Evolutionary conservation across 2,888 invertebrate genomes (phyloP).

Genomic region (Ormyrus thymus): DNA sequence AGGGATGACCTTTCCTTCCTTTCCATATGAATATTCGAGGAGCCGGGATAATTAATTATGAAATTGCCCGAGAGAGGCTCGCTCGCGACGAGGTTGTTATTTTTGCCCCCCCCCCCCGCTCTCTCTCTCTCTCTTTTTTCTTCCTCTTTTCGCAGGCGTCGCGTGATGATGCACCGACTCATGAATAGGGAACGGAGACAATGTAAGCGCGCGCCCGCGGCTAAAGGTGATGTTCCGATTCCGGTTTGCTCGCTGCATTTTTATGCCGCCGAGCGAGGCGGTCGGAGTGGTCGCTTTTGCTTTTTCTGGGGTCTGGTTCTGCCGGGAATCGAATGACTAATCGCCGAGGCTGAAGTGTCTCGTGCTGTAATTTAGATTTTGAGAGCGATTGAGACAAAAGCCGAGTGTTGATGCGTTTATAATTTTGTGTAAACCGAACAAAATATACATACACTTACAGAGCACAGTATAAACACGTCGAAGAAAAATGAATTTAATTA

Average conservation of each 20-base stretch:
- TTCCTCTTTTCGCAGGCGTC: constrained; percentile 6
- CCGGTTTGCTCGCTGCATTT: not conserved
- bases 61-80: constrained; percentile 13
- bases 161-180: constrained; percentile 13
- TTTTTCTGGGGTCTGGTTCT: not conserved
- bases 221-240: constrained; percentile 33
- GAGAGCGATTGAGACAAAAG: no score
- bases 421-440: no score
- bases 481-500: no score
- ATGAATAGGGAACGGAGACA: constrained; percentile 33
- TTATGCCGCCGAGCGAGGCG: not conserved
- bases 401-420: no score
- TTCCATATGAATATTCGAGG: constrained; percentile 38
- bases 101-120: not conserved
- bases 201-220: constrained; percentile 1
- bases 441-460: no score
- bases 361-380: no score
- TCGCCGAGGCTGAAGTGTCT: no score
- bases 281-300: not conserved
- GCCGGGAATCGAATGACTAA: no score
- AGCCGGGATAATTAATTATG: constrained; percentile 26
- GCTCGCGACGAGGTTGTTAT: not conserved
- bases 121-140: constrained; percentile 1
- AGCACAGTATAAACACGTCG: no score
- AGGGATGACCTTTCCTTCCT: not conserved